Conservation (phyloP, 2,113 vertebrate species). For the Gallinago paraguaiae region DNA sequence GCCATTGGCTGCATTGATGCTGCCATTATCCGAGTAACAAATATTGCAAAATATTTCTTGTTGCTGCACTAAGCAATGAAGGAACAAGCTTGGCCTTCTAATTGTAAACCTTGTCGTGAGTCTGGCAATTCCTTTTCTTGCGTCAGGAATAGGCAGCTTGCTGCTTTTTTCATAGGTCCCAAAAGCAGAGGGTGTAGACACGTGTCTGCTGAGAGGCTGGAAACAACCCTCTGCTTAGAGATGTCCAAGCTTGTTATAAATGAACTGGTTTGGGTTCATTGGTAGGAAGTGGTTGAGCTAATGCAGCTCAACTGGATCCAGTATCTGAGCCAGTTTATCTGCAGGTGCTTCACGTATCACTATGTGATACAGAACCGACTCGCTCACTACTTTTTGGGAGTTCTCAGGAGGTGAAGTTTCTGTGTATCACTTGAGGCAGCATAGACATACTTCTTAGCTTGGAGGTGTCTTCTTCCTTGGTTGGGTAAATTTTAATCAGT, state of each 20-base stretch:
- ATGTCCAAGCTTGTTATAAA: not conserved
- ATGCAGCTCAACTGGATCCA: not conserved
- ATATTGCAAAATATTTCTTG: not conserved
- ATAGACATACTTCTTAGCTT: not conserved
- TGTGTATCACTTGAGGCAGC: not conserved
- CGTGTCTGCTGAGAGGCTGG: not conserved
- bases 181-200: not conserved
- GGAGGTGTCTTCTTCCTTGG: not conserved
- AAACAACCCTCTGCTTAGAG: not conserved
- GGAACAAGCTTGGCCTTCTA: not conserved
- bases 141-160: not conserved
- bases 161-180: not conserved
- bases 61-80: not conserved
- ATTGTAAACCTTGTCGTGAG: not conserved
- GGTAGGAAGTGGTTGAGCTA: not conserved
- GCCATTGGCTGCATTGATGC: not conserved
- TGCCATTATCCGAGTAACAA: not conserved
- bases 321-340: not conserved
- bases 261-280: not conserved
- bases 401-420: not conserved
- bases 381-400: not conserved
- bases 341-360: not conserved
- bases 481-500: not conserved
- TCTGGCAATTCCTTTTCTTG: not conserved
- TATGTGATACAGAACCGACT: not conserved